Evolutionary conservation across 1,140 invertebrate genomes (phyloP), one percentile per base, ranked within the genome.

Genomic region (Cotesia chilonis): DNA sequence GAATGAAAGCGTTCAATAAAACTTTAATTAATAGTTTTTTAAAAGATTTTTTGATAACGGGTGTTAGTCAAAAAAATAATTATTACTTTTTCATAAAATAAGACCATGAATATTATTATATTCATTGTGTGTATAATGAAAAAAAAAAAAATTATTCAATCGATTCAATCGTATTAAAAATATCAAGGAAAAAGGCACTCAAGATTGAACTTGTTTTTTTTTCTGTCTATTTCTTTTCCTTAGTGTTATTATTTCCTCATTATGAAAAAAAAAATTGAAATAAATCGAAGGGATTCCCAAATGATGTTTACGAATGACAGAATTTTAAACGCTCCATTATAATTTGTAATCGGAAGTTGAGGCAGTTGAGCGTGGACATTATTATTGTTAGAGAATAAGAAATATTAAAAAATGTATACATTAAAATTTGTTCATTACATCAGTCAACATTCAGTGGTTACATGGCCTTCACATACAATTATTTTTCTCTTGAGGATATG

Each of bases 381-480:
- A 55, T 55, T 5, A 55, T 55, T 60, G 28, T 28, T 60, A 3
- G 59, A 36, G 4, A 14, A 10, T 12, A 60, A 20, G 20, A 20
- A 20, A 20, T 20, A 35, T 36, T 35, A 28, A 57, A 20, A 57
- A 6, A 12, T 20, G 59, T 20, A 60, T 60, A 12, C 4, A 60
- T 35, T 10, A 20, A 35, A 36, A 28, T 35, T 35, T 10, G 59
- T 35, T 20, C 14, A 36, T 36, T 28, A 60, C n/a, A 60, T 28
- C 20, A 60, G 59, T 60, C 4, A 60, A 60, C 59, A 60, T 9
- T 60, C 20, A 4, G 17, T 60, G 20, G 59, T 28, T 12, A 60
- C 7, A 10, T 36, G 59, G 20, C 59, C 59, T 60, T 60, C 17
- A 60, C 9, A 60, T 60, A 36, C 17, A 12, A 64, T 64, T 4